Conservation (phyloP, 1,140 invertebrate species). For the Procambarus clarkii region DNA sequence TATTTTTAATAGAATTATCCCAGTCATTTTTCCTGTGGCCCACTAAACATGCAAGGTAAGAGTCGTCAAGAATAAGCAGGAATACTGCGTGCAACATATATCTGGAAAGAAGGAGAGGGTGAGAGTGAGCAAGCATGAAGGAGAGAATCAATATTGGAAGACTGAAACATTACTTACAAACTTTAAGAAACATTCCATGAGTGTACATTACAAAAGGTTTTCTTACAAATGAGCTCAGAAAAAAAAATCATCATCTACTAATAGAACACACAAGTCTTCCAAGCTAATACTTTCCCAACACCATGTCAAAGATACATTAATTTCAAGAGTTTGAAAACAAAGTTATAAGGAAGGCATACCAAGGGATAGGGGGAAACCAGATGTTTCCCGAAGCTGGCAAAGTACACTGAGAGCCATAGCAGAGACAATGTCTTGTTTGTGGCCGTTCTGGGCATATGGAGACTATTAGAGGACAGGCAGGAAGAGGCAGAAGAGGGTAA, state of each 20-base stretch:
- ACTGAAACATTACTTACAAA: background rate
- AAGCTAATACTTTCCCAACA: constrained; percentile 7
- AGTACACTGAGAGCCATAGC: constrained; percentile 56
- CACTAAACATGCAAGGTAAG: constrained; percentile 18
- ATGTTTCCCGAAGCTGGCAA: constrained; percentile 46
- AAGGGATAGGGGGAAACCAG: background rate
- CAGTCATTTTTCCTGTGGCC: constrained; percentile 17
- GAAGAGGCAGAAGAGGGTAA: constrained; percentile 38
- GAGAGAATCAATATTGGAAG: constrained; percentile 8
- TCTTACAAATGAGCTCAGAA: background rate
- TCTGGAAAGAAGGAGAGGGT: constrained; percentile 33
- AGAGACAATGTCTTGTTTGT: constrained; percentile 51
- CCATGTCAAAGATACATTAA: background rate
- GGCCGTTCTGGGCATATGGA: background rate
- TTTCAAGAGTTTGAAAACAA: constrained; percentile 1
- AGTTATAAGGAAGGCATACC: background rate
- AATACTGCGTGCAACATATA: constrained; percentile 44
- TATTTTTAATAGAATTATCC: no score
- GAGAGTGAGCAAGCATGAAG: constrained; percentile 39
- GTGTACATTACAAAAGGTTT: no score
- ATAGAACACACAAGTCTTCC: background rate
- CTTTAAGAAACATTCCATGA: no score
- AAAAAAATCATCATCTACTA: background rate
- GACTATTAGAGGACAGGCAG: constrained; percentile 41
- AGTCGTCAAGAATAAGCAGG: constrained; percentile 37